These are phyloP conservation scores for Malaclemys terrapin DNA, from an alignment of 2,113 vertebrate species.

Conservation along the genomic window DNA sequence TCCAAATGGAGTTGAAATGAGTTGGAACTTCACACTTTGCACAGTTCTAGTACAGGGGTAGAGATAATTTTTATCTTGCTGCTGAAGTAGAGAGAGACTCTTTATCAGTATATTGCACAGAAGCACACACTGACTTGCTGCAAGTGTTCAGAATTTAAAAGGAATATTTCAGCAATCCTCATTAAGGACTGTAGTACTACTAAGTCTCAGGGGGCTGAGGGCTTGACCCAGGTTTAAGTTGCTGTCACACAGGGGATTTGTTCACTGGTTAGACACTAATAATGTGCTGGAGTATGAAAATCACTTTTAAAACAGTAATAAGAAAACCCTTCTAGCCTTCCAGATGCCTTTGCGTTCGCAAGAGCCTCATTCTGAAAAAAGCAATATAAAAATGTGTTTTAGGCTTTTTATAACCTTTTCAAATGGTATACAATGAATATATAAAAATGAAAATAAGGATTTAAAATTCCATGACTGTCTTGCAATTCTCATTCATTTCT, in stretches of 20 bases:
- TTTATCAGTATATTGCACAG: neutral
- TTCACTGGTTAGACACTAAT: neutral
- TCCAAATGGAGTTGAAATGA: neutral
- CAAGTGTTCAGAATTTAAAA: neutral
- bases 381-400: neutral
- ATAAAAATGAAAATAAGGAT: neutral
- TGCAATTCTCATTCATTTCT: neutral
- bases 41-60: neutral
- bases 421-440: neutral
- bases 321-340: slow-evolving; percentile 33
- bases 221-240: neutral
- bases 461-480: neutral
- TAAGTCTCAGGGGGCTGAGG: neutral
- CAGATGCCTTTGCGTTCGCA: slow-evolving; percentile 5
- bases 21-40: neutral
- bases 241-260: slow-evolving; percentile 6
- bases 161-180: neutral
- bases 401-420: neutral
- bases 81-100: neutral
- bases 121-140: neutral
- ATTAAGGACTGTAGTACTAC: neutral
- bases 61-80: neutral
- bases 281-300: slow-evolving; percentile 19
- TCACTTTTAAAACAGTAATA: slow-evolving; percentile 19
- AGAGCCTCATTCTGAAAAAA: neutral